A percentile compares a stretch with the other conserved stretches of the same genome.
Conservation (phyloP, 2,797 vertebrate genomes). For the Geotrypetes seraphini region DNA sequence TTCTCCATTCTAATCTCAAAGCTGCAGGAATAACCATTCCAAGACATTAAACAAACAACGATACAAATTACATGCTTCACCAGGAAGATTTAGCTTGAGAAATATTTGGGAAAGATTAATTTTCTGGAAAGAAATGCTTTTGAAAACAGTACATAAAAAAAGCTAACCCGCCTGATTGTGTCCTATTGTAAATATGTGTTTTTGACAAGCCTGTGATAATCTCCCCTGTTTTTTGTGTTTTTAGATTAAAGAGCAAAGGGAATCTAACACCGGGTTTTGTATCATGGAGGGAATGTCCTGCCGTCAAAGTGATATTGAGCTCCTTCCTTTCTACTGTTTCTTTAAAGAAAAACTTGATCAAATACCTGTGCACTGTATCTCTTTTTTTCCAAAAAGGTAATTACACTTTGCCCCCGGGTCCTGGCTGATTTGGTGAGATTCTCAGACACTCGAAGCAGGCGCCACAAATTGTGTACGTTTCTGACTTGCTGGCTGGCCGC, state of each 20-base stretch:
- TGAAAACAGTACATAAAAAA: background rate
- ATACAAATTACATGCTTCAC: slow-evolving; percentile 15
- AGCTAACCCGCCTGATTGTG: background rate
- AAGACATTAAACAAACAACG: slow-evolving; percentile 8
- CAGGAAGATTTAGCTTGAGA: slow-evolving; percentile 1
- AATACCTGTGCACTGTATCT: slow-evolving; percentile 27
- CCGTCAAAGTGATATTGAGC: background rate
- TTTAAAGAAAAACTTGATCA: slow-evolving; percentile 15
- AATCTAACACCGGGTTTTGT: slow-evolving; percentile 12
- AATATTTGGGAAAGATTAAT: slow-evolving; percentile 1
- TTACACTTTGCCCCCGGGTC: slow-evolving; percentile 54
- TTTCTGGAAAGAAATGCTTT: slow-evolving; percentile 7
- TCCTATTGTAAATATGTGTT: background rate
- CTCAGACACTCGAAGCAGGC: slow-evolving; percentile 58
- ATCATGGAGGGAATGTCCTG: slow-evolving; percentile 8
- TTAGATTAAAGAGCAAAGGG: background rate
- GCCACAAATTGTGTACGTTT: slow-evolving; percentile 59
- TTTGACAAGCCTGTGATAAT: background rate
- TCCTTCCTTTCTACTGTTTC: slow-evolving; percentile 7
- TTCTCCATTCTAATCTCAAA: background rate
- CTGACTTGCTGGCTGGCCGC: slow-evolving; percentile 52
- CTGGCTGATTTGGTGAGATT: slow-evolving; percentile 45
- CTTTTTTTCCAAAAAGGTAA: slow-evolving; percentile 51
- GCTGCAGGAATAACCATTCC: slow-evolving; percentile 7
- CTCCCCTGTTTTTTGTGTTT: background rate